Evolutionary conservation across 2,797 vertebrate genomes (phyloP).

Genomic region (Gymnoscopelus braueri): DNA sequence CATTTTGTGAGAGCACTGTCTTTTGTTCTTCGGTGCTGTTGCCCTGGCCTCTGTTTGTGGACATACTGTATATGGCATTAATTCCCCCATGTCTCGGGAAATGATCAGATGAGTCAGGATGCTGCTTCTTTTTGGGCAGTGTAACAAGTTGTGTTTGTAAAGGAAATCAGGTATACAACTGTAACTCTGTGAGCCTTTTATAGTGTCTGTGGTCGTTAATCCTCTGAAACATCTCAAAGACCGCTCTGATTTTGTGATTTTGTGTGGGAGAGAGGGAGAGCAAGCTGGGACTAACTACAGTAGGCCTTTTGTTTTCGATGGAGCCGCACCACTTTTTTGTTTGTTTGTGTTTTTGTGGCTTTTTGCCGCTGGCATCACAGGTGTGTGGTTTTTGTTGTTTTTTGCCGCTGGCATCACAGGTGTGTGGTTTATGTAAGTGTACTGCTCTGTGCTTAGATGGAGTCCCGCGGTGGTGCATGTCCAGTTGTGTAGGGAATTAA

Average conservation of each 20-base stretch:
- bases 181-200: constrained; percentile 26
- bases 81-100: constrained; percentile 37
- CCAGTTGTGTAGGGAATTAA: constrained; percentile 65
- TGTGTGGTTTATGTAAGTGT: constrained; percentile 67
- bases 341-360: too few species aligned
- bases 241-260: constrained; percentile 53
- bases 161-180: constrained; percentile 22
- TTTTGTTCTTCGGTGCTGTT: constrained; percentile 23
- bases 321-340: neutral
- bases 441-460: constrained; percentile 69
- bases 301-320: neutral
- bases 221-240: constrained; percentile 43
- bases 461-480: constrained; percentile 63
- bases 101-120: constrained; percentile 33
- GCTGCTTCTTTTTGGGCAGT: constrained; percentile 39
- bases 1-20: constrained; percentile 7
- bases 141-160: constrained; percentile 26
- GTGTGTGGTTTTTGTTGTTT: constrained; percentile 53
- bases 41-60: constrained; percentile 39
- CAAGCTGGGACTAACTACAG: constrained; percentile 22
- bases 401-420: constrained; percentile 60
- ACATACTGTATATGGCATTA: constrained; percentile 61
- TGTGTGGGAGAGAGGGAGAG: constrained; percentile 50
- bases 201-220: constrained; percentile 36
- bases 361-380: neutral